Conservation (phyloP, 1,140 invertebrate species). For the Caenorhabditis latens region DNA sequence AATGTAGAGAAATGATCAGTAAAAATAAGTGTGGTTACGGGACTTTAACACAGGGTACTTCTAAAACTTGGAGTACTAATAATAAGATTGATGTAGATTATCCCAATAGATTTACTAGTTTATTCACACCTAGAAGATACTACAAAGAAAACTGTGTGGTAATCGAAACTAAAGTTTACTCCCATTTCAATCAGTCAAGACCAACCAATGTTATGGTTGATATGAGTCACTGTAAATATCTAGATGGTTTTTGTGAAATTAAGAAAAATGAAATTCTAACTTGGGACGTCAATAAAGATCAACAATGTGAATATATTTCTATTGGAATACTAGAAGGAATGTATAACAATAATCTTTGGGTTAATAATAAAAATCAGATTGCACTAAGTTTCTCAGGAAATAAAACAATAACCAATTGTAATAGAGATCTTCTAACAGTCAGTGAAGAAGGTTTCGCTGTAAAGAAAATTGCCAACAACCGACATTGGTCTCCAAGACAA, state of each 20-base stretch:
- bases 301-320: slow-evolving; percentile 46
- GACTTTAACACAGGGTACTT: slow-evolving; percentile 27
- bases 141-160: slow-evolving; percentile 66
- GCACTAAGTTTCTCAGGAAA: slow-evolving; percentile 14
- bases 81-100: slow-evolving; percentile 63
- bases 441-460: slow-evolving; percentile 66
- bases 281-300: slow-evolving; percentile 67
- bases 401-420: slow-evolving; percentile 62
- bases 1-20: slow-evolving; percentile 58
- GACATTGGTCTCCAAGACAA: too few relatives aligned
- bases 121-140: slow-evolving; percentile 63
- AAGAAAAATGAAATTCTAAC: slow-evolving; percentile 65
- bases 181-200: slow-evolving; percentile 61
- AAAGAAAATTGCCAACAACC: too few relatives aligned
- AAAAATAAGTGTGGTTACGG: slow-evolving; percentile 63
- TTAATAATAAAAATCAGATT: slow-evolving; percentile 53
- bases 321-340: slow-evolving; percentile 52
- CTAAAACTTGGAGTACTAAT: slow-evolving; percentile 62
- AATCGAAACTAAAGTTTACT: slow-evolving; percentile 66
- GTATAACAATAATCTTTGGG: slow-evolving; percentile 35
- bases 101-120: slow-evolving; percentile 66
- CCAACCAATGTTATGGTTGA: slow-evolving; percentile 57
- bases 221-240: slow-evolving; percentile 67
- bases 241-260: slow-evolving; percentile 61
- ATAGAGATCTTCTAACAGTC: slow-evolving; percentile 55